Conservation (phyloP, 2,888 invertebrate species). For the Drosophila basisetae region DNA sequence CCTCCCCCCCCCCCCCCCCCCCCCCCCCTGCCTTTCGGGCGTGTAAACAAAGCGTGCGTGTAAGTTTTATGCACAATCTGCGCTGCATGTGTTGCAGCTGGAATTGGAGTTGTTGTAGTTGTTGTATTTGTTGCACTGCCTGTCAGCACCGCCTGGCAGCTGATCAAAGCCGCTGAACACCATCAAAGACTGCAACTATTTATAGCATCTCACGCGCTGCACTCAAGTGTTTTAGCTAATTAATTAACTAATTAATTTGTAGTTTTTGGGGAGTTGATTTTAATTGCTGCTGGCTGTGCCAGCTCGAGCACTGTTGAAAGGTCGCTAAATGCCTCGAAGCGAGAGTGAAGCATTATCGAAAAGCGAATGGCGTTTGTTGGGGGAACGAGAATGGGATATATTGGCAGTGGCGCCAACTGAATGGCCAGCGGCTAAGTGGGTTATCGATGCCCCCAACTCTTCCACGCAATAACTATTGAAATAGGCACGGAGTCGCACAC, state of each 20-base stretch:
- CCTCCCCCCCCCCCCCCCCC: background rate
- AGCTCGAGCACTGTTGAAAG: conserved; percentile 56
- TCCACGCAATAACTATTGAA: conserved; percentile 59
- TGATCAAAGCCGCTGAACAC: conserved; percentile 72
- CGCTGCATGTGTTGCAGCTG: conserved; percentile 67
- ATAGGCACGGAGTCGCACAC: conserved; percentile 28
- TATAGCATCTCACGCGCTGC: conserved; percentile 55
- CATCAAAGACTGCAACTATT: conserved; percentile 61
- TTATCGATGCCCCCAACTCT: conserved; percentile 23
- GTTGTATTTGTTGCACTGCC: conserved; percentile 43
- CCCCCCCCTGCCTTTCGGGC: background rate
- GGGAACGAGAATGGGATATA: background rate
- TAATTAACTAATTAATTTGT: conserved; percentile 82
- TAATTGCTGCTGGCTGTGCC: conserved; percentile 60
- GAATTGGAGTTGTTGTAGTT: conserved; percentile 9
- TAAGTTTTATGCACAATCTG: conserved; percentile 77
- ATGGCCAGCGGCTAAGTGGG: conserved; percentile 56
- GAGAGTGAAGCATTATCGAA: background rate
- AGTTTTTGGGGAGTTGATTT: conserved; percentile 76
- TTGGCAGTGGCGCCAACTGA: conserved; percentile 40
- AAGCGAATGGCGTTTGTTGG: background rate
- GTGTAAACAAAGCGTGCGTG: conserved; percentile 69
- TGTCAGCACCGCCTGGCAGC: conserved; percentile 69
- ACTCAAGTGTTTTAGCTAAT: conserved; percentile 78
- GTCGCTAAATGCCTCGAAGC: conserved; percentile 31